A percentile compares a stretch with the other conserved stretches of the same genome.
Conservation (phyloP, 2,113 vertebrate species). For the Dryoscopus gambensis region DNA sequence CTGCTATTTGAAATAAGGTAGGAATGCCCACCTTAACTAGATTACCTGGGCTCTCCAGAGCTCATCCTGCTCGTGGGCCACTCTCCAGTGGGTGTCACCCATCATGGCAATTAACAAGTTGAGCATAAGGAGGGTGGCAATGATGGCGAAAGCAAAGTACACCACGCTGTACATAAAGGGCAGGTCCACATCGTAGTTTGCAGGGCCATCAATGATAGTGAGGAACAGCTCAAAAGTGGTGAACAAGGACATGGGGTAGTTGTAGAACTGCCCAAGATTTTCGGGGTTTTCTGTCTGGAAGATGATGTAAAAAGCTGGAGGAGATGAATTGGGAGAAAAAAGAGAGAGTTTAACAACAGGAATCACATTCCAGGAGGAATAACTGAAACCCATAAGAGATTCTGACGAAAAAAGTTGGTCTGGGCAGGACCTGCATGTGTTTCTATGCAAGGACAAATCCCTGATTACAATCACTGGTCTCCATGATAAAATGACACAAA, state of each 20-base stretch:
- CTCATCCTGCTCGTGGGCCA: conserved; percentile 89
- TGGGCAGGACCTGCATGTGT: neutral
- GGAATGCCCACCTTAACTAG: neutral
- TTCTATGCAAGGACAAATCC: neutral
- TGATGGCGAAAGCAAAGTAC: conserved; percentile 82
- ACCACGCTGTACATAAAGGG: conserved; percentile 84
- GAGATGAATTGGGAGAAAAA: neutral
- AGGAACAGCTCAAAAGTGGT: conserved; percentile 90
- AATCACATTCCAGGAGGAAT: neutral
- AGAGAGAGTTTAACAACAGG: neutral
- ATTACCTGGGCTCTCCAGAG: conserved; percentile 76
- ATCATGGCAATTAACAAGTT: conserved; percentile 96
- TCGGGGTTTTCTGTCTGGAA: conserved; percentile 87
- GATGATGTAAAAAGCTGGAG: conserved; percentile 84
- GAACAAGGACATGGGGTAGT: conserved; percentile 86
- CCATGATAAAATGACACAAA: neutral
- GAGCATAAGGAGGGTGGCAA: conserved; percentile 86
- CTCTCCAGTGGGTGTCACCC: conserved; percentile 93
- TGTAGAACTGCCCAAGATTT: conserved; percentile 79
- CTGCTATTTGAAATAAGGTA: neutral
- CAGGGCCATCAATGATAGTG: conserved; percentile 87
- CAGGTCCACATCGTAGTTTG: conserved; percentile 81
- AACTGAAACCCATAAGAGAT: neutral
- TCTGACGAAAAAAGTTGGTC: neutral
- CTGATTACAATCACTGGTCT: neutral